Conservation (phyloP, 2,888 invertebrate species). For the Aphidoletes aphidimyza region DNA sequence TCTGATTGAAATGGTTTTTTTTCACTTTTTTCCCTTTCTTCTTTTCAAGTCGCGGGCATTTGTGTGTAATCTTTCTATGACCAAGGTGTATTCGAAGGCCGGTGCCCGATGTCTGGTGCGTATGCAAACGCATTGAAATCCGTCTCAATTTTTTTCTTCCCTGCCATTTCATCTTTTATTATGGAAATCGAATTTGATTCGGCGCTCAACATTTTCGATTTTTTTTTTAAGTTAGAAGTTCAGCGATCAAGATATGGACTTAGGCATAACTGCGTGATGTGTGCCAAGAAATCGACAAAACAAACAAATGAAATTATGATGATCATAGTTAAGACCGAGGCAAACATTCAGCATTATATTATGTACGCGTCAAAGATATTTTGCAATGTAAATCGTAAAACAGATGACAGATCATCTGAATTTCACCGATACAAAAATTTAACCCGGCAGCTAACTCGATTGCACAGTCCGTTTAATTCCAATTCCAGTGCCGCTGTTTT, state of each 20-base stretch:
- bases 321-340: no score
- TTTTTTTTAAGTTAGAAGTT: neutral
- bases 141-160: neutral
- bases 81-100: neutral
- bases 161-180: conserved; percentile 41
- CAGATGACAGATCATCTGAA: no score
- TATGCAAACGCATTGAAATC: neutral
- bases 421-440: no score
- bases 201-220: neutral
- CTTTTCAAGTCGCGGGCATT: neutral
- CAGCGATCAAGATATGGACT: neutral
- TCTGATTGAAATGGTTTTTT: no score
- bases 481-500: no score
- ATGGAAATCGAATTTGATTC: conserved; percentile 41
- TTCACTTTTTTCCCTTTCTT: no score
- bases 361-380: no score
- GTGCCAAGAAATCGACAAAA: no score
- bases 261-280: no score
- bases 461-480: neutral
- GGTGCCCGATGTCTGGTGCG: neutral
- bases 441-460: neutral
- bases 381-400: no score
- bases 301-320: no score
- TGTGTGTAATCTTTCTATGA: neutral
- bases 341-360: no score